Percentiles rank a stretch among this genome's conserved stretches.
Evolutionary conservation across 2,888 invertebrate genomes (phyloP).

Genomic region (Cheilosia vulpina): DNA sequence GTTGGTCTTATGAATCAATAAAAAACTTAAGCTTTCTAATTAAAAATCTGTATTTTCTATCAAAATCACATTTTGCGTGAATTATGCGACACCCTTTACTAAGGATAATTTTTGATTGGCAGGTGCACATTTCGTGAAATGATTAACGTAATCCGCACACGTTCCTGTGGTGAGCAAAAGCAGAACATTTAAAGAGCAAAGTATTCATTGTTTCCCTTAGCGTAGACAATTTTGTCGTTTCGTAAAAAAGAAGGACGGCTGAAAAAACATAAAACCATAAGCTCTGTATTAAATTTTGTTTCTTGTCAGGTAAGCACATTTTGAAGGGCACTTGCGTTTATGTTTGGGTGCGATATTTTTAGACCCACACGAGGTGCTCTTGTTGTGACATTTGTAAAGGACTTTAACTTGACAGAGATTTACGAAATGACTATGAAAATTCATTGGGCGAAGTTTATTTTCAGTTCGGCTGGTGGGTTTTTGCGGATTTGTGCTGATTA

Average conservation of each 20-base stretch:
- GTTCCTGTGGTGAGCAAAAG: slow-evolving; percentile 26
- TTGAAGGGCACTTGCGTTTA: slow-evolving; percentile 3
- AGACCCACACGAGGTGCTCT: not conserved
- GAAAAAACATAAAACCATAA: not conserved
- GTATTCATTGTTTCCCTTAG: not conserved
- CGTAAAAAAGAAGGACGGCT: too few species aligned
- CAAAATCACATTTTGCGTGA: too few species aligned
- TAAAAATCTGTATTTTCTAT: too few species aligned
- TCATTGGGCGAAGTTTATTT: not conserved
- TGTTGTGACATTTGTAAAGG: not conserved
- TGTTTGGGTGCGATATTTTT: slow-evolving; percentile 29
- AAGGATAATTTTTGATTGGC: slow-evolving; percentile 26
- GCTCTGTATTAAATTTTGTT: slow-evolving; percentile 5
- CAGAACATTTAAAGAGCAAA: slow-evolving; percentile 36
- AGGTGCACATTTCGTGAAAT: slow-evolving; percentile 45
- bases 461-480: not conserved
- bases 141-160: slow-evolving; percentile 43
- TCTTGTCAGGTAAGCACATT: slow-evolving; percentile 33
- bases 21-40: too few species aligned
- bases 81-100: too few species aligned
- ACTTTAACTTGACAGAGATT: not conserved
- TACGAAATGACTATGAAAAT: not conserved
- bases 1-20: too few species aligned
- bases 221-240: too few species aligned
- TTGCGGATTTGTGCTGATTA: too few species aligned